Percentiles rank a stretch among this genome's conserved stretches.
Conservation (phyloP, 2,113 vertebrate genomes). For the Gallinago jamesoni region DNA sequence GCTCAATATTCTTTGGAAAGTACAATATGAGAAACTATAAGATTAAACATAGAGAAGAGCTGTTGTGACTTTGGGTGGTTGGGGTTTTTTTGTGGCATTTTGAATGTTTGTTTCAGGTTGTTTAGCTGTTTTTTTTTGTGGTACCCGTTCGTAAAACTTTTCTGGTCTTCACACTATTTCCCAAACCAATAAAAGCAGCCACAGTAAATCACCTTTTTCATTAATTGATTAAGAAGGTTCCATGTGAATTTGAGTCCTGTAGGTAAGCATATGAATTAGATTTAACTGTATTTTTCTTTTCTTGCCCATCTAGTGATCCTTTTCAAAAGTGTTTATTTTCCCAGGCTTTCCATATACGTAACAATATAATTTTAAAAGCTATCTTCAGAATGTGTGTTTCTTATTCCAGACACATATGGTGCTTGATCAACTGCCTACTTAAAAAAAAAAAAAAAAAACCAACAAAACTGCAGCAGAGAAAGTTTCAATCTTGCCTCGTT, state of each 20-base stretch:
- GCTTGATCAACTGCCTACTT: not conserved
- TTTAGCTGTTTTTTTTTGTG: not conserved
- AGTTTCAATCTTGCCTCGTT: not conserved
- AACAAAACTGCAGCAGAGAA: not conserved
- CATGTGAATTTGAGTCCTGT: not conserved
- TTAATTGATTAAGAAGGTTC: not conserved
- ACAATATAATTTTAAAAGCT: not conserved
- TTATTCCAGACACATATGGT: not conserved
- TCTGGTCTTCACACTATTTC: not conserved
- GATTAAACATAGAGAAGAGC: not conserved
- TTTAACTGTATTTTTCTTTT: not conserved
- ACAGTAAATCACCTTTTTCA: not conserved
- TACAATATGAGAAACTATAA: not conserved
- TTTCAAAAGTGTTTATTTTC: not conserved
- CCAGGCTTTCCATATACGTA: not conserved
- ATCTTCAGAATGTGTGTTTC: not conserved
- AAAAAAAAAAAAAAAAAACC: not conserved
- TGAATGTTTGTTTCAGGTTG: not conserved
- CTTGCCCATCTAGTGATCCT: not conserved
- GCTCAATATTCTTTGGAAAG: not conserved
- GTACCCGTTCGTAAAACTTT: not conserved
- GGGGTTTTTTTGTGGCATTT: rapidly evolving
- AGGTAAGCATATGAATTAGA: not conserved
- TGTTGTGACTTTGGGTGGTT: not conserved
- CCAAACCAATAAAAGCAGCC: not conserved